Evolutionary conservation across 2,797 vertebrate species (phyloP), one percentile per base, ranked within the genome.

Genomic region (Anguilla marmorata): DNA sequence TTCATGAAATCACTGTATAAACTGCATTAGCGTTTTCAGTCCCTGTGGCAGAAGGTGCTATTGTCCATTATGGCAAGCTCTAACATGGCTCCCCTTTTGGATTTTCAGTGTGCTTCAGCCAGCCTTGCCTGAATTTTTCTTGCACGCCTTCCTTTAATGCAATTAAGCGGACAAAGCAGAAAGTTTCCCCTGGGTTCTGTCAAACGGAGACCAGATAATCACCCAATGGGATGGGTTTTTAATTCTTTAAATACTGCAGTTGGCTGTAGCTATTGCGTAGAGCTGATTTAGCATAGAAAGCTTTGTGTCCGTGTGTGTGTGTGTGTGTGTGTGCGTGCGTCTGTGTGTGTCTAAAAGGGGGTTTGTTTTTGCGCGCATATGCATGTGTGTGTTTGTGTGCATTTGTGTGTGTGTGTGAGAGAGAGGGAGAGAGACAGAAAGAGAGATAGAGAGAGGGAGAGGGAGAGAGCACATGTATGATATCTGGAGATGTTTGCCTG

Each of bases 331-430:
- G 84, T 60, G n/a, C 14, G 54, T 9, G 48, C 14, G n/a, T 85
- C n/a, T 58, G n/a, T 30, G 24, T 27, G 16, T 16, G 52, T 19
- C 2, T 82, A 21, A 4, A 5, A 14, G 16, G 21, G 6, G 1
- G 56, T 21, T 14, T 16, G 50, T 86, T 54, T 54, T 9, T 85
- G 66, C 30, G n/a, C 86, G 11, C 66, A 85, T 86, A 60, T 74
- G 72, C 54, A 66, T 48, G 41, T 72, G 85, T 50, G n/a, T 48
- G 60, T 33, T 16, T n/a, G 54, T 66, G 1, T 52, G 11, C n/a
- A 14, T 27, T n/a, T 33, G 69, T 33, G 86, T 72, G 21, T 74
- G 56, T 52, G 66, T 74, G 37, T 41, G 37, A 3, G 37, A 41
- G 37, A 41, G 37, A 41, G 37, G 37, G 37, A 41, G 37, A 41